A percentile compares a stretch with the other conserved stretches of the same genome.
These are phyloP conservation scores for Mya arenaria DNA, from an alignment of 1,140 invertebrate genomes.

Conservation along the genomic window DNA sequence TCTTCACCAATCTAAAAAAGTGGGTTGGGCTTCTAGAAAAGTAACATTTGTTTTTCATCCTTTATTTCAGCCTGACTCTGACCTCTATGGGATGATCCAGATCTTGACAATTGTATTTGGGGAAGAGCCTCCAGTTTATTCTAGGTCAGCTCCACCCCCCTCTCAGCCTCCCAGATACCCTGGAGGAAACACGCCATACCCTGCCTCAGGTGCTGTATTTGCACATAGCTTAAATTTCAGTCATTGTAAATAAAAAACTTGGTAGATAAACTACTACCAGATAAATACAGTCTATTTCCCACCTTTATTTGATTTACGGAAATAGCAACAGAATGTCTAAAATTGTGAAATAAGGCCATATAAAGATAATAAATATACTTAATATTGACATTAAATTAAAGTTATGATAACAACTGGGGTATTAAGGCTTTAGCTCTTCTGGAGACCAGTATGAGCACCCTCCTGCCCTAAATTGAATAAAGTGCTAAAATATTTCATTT, in stretches of 20 bases:
- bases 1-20: too few species aligned
- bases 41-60: neutral
- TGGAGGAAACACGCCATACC: constrained; percentile 75
- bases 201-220: constrained; percentile 52
- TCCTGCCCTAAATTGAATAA: too few species aligned
- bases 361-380: neutral
- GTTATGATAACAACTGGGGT: too few species aligned
- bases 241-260: constrained; percentile 32
- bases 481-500: too few species aligned
- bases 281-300: neutral
- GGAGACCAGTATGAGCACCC: too few species aligned
- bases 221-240: neutral
- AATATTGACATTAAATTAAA: neutral
- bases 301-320: neutral
- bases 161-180: constrained; percentile 77
- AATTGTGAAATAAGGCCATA: neutral
- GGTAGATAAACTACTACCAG: neutral
- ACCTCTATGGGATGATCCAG: constrained; percentile 92
- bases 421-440: too few species aligned
- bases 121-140: constrained; percentile 95
- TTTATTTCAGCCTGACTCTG: constrained; percentile 87
- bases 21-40: too few species aligned
- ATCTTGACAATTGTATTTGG: constrained; percentile 97
- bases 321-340: neutral
- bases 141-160: constrained; percentile 49